These are phyloP conservation scores for Spodoptera litura DNA, from an alignment of 1,140 invertebrate genomes.

Conservation along the genomic window DNA sequence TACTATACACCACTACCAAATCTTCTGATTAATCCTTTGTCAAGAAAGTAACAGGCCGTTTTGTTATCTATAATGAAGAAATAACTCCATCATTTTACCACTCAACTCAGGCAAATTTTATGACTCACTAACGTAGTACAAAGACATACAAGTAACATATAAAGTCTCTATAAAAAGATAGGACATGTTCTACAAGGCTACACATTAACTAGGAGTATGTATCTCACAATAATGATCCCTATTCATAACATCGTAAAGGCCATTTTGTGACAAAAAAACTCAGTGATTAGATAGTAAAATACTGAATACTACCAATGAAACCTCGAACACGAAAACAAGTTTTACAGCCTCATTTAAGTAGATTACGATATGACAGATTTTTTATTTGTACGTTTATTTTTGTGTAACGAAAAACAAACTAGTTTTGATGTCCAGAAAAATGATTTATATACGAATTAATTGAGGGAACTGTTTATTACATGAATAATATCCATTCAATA, in stretches of 20 bases:
- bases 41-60: too few species aligned
- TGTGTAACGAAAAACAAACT: conserved; percentile 10
- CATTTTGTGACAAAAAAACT: conserved; percentile 13
- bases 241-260: conserved; percentile 12
- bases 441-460: not conserved
- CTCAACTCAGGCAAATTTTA: too few species aligned
- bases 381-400: conserved; percentile 16
- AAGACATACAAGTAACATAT: too few species aligned
- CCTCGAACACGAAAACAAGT: conserved; percentile 5
- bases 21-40: too few species aligned
- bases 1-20: too few species aligned
- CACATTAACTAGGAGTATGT: not conserved
- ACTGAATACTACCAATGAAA: conserved; percentile 18
- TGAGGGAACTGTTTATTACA: too few species aligned
- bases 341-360: conserved; percentile 22
- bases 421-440: not conserved
- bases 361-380: conserved; percentile 36
- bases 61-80: too few species aligned
- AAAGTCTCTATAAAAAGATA: conserved; percentile 1
- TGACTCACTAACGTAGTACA: too few species aligned
- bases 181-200: not conserved
- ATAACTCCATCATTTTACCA: too few species aligned
- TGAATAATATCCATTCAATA: too few species aligned
- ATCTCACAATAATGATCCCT: not conserved
- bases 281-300: conserved; percentile 35